Base-by-base conservation (phyloP, 1,140 invertebrate genomes). In the Drosophila setifemur region DNA sequence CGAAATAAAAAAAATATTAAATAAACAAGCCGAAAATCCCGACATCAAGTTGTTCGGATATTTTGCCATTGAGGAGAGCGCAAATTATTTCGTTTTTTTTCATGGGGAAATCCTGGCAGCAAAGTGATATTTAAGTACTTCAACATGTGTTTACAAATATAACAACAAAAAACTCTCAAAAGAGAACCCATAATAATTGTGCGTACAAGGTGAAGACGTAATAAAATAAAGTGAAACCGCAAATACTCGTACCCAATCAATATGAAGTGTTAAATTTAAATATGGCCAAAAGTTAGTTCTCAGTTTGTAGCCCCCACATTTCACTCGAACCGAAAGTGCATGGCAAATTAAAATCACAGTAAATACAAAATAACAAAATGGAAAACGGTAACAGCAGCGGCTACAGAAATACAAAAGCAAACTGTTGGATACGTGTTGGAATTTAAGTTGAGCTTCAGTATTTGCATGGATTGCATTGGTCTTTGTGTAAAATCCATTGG, bases 401-500 rank as follows among this genome's bases (percentile, higher is more conserved):
- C 37, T 49, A 60, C 26, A 28, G 25, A 29, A 63, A 63, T 48
- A 61, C 42, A 23, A 48, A 31, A 11, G 60, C 64, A 39, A 73
- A 73, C 58, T 58, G 40, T 76, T 64, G 40, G 39, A 66, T 63
- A 86, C 81, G 81, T 86, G 81, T 33, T 42, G 81, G 81, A 86
- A 86, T 86, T 86, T 73, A 57, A 76, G 48, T 69, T 86, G 23
- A 71, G 68, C 64, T 70, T 55, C n/a, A n/a, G n/a, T n/a, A n/a
- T n/a, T n/a, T n/a, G n/a, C n/a, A n/a, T n/a, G n/a, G n/a, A n/a
- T n/a, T n/a, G n/a, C n/a, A n/a, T n/a, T 69, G 60, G 75, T 78
- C 31, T 77, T 63, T 47, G 73, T 78, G 57, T 54, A 53, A 71
- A 71, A 48, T 9, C 16, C 45, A 19, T 19, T 28, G 21, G 44